These are phyloP conservation scores for Mus minutoides DNA, from an alignment of 2,797 vertebrate genomes.

Conservation along the genomic window DNA sequence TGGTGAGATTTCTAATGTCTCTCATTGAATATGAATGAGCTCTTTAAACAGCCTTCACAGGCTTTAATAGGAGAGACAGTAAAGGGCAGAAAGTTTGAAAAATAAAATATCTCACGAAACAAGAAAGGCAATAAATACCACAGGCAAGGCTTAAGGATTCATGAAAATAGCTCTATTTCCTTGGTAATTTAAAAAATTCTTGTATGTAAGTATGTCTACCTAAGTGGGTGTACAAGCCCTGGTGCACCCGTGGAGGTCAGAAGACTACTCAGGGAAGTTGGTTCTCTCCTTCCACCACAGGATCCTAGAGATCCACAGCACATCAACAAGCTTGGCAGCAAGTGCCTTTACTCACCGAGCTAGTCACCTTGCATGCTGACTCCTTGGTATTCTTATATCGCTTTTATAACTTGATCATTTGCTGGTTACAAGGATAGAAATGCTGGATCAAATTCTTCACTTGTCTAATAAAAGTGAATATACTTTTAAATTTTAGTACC, in stretches of 20 bases:
- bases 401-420: slow-evolving; percentile 13
- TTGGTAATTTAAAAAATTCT: not conserved
- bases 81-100: slow-evolving; percentile 22
- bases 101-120: not conserved
- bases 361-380: not conserved
- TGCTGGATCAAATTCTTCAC: slow-evolving; percentile 30
- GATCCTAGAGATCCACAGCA: not conserved
- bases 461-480: slow-evolving; percentile 25
- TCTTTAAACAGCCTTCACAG: slow-evolving; percentile 20
- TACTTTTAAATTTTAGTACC: slow-evolving; percentile 14
- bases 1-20: slow-evolving; percentile 4
- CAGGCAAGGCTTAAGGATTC: not conserved
- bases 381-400: not conserved
- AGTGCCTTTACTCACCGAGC: not conserved
- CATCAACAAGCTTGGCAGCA: not conserved
- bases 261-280: not conserved
- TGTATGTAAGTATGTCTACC: not conserved
- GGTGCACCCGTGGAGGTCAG: not conserved
- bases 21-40: not conserved
- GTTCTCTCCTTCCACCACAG: not conserved
- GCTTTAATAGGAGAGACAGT: not conserved
- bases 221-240: too few relatives aligned
- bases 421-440: not conserved
- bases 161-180: not conserved
- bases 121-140: not conserved